Percentiles rank a stretch among this genome's conserved stretches.
Evolutionary conservation across 2,797 vertebrate species (phyloP).

Genomic region (Lepidocolaptes lacrymiger): DNA sequence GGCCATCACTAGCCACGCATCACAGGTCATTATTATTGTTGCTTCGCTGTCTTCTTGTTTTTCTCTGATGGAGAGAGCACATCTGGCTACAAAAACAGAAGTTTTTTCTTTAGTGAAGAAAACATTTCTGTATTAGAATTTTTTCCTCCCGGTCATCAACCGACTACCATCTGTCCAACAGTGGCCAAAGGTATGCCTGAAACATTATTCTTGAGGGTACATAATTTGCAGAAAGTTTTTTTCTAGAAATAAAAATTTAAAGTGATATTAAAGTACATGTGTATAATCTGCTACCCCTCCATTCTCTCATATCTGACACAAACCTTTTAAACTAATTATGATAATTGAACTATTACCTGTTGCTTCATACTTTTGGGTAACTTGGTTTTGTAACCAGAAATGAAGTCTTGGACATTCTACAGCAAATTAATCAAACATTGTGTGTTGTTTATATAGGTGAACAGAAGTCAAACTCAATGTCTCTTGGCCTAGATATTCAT

Average conservation of each 20-base stretch:
- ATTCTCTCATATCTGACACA: background rate
- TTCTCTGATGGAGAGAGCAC: background rate
- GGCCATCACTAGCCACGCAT: background rate
- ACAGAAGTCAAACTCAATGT: background rate
- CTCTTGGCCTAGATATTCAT: background rate
- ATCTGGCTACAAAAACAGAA: background rate
- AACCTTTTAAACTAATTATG: background rate
- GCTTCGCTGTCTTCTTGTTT: background rate
- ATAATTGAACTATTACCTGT: background rate
- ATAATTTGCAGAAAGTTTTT: background rate
- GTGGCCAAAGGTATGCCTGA: background rate
- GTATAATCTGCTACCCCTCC: background rate
- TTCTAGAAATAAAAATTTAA: background rate
- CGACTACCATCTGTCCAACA: background rate
- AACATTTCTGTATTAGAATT: background rate
- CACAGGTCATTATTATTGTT: conserved; percentile 13
- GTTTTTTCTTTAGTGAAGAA: background rate
- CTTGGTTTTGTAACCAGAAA: background rate
- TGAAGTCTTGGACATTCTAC: background rate
- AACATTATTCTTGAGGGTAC: background rate
- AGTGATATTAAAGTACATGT: background rate
- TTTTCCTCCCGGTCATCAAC: background rate
- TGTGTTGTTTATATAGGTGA: background rate
- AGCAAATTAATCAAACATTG: background rate
- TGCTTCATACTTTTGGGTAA: background rate